These are phyloP conservation scores for Caenorhabditis parvicauda DNA, from an alignment of 2,888 invertebrate species.

Conservation along the genomic window DNA sequence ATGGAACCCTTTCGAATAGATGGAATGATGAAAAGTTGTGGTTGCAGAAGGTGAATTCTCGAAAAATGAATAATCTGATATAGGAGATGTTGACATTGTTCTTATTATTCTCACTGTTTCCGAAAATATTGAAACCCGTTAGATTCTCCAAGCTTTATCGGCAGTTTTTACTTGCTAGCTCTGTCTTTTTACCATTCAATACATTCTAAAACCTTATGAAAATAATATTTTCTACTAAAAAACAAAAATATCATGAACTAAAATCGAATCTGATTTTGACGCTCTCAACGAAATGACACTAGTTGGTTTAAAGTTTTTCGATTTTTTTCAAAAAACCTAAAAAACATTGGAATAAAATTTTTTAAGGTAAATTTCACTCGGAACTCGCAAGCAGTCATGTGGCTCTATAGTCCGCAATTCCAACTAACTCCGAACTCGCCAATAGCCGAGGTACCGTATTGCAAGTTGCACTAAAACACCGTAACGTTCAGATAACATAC, in stretches of 20 bases:
- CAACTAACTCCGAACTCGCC: slow-evolving; percentile 64
- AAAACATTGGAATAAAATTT: slow-evolving; percentile 2
- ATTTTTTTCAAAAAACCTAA: too few species aligned
- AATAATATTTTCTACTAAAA: too few species aligned
- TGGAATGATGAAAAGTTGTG: slow-evolving; percentile 58
- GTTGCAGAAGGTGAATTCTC: slow-evolving; percentile 56
- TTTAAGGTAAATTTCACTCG: slow-evolving; percentile 54
- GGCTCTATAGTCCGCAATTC: slow-evolving; percentile 61
- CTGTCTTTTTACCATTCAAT: too few species aligned
- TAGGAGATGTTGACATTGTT: too few species aligned
- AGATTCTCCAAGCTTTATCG: neutral
- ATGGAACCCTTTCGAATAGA: slow-evolving; percentile 56
- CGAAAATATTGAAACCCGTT: neutral
- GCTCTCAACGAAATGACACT: too few species aligned
- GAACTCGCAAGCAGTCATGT: slow-evolving; percentile 59
- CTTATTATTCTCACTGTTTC: neutral
- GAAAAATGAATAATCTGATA: neutral
- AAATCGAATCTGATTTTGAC: too few species aligned
- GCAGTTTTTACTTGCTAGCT: too few species aligned
- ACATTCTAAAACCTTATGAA: too few species aligned
- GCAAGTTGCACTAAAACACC: neutral
- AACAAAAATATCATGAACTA: too few species aligned
- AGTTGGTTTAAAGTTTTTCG: too few species aligned
- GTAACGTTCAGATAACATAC: slow-evolving; percentile 71
- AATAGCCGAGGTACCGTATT: slow-evolving; percentile 73